Evolutionary conservation across 2,888 invertebrate genomes (phyloP).

Genomic region (Aspidiotus destructor): DNA sequence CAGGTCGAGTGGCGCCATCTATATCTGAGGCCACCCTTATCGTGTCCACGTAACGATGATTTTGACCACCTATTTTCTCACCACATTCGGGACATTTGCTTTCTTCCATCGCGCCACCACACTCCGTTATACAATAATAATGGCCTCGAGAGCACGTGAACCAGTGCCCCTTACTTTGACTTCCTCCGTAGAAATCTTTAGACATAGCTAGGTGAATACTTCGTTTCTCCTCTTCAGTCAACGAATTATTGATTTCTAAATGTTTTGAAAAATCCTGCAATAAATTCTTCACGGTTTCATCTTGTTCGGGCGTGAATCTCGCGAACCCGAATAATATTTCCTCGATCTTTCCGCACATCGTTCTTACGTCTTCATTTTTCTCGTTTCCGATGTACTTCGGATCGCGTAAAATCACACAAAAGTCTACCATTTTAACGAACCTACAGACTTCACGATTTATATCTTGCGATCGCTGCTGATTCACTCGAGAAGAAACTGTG

Average conservation of each 20-base stretch:
- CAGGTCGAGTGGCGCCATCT: conserved; percentile 47
- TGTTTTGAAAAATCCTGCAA: conserved; percentile 35
- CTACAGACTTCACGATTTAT: conserved; percentile 16
- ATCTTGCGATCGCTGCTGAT: background rate
- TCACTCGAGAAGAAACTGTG: background rate
- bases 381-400: background rate
- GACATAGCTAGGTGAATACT: conserved; percentile 42
- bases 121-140: conserved; percentile 55
- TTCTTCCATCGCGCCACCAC: conserved; percentile 53
- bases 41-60: conserved; percentile 44
- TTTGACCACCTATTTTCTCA: conserved; percentile 47
- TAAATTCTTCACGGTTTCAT: conserved; percentile 35
- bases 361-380: conserved; percentile 8
- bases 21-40: conserved; percentile 49
- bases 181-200: conserved; percentile 38
- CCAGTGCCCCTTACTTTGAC: conserved; percentile 53
- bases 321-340: conserved; percentile 34
- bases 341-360: conserved; percentile 22
- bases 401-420: background rate
- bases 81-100: conserved; percentile 51
- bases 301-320: conserved; percentile 35
- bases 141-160: conserved; percentile 63
- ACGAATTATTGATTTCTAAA: conserved; percentile 36
- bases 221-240: conserved; percentile 45
- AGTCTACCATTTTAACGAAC: conserved; percentile 19